Conservation (phyloP, 2,888 invertebrate species). For the Aphrophora alni region DNA sequence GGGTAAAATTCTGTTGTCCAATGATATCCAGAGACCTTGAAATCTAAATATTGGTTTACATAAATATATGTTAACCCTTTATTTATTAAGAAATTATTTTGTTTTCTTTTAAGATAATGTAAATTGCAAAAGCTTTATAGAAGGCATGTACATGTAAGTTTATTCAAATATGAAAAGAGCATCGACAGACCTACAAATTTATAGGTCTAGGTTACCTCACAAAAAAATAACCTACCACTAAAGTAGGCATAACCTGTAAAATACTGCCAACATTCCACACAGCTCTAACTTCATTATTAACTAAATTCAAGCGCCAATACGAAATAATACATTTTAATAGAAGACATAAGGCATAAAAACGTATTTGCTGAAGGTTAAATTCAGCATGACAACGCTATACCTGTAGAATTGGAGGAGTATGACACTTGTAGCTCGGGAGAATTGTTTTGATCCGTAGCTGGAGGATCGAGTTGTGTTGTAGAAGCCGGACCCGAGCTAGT, state of each 20-base stretch:
- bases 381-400: slow-evolving; percentile 57
- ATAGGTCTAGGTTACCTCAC: neutral
- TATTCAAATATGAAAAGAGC: no score
- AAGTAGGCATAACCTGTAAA: neutral
- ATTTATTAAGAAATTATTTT: no score
- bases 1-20: neutral
- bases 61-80: no score
- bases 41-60: neutral
- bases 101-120: no score
- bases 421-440: slow-evolving; percentile 68
- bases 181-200: neutral
- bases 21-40: neutral
- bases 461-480: slow-evolving; percentile 61
- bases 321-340: neutral
- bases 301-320: neutral
- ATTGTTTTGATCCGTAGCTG: slow-evolving; percentile 61
- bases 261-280: neutral
- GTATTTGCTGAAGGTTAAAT: slow-evolving; percentile 11
- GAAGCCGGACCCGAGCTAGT: slow-evolving; percentile 68
- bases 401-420: slow-evolving; percentile 66
- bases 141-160: no score
- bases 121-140: no score
- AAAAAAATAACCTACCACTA: slow-evolving; percentile 1
- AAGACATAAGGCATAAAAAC: neutral
- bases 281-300: neutral